These are phyloP conservation scores for Agelas oroides DNA, from an alignment of 37 sponge, comb jelly and placozoan species.

Conservation along the genomic window DNA sequence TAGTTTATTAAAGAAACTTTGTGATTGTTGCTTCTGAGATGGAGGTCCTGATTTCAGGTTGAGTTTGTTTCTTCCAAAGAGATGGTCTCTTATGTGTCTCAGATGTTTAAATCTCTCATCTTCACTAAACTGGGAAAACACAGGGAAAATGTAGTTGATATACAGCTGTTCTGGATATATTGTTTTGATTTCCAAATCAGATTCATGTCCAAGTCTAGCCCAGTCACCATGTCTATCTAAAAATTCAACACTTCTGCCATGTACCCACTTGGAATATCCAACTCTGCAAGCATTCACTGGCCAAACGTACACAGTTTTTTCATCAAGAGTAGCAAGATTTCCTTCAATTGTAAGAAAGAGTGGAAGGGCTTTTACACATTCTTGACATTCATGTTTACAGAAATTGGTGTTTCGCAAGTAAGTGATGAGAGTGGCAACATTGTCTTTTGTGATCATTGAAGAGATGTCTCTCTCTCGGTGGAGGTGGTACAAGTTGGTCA, in stretches of 20 bases:
- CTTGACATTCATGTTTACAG: not conserved
- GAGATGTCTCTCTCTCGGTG: not conserved
- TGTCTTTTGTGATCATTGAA: not conserved
- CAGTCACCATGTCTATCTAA: slow-evolving; percentile 21
- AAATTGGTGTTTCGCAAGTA: slow-evolving; percentile 43
- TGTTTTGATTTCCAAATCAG: not conserved
- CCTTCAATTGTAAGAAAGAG: slow-evolving; percentile 51
- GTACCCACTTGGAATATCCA: slow-evolving; percentile 40
- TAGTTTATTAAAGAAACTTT: no score
- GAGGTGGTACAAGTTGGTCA: slow-evolving; percentile 18
- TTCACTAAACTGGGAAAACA: not conserved
- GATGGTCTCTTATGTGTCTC: not conserved
- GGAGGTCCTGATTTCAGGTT: not conserved
- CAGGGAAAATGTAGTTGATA: not conserved
- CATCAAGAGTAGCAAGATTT: not conserved
- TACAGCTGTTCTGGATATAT: not conserved
- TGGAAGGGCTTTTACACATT: slow-evolving; percentile 39
- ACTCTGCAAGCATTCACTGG: not conserved
- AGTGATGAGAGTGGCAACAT: slow-evolving; percentile 10
- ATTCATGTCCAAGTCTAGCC: not conserved
- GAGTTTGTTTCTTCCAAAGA: not conserved
- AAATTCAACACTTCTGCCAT: slow-evolving; percentile 17
- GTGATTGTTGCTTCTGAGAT: no score
- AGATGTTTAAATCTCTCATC: slow-evolving; percentile 9
- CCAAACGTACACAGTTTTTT: slow-evolving; percentile 41